Evolutionary conservation across 2,888 invertebrate species (phyloP), one percentile per base, ranked within the genome.

Genomic region (Drosophila acutilabella): DNA sequence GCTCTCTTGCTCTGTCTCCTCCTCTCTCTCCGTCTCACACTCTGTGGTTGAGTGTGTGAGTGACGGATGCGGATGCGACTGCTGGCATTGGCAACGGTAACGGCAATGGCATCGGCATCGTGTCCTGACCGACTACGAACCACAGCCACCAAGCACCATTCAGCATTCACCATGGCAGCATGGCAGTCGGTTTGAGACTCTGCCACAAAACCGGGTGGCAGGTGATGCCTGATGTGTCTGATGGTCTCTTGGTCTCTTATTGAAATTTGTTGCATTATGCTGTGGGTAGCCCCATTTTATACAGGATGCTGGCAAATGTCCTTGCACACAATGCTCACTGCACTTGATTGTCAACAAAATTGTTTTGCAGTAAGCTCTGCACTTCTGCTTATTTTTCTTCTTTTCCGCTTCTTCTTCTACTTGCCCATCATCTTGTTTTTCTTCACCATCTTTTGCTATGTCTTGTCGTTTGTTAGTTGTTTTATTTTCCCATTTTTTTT

Each of bases 341-440:
- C 81, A 87, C 88, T 88, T 82, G 83, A 83, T 83, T 85, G 83
- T 88, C 83, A 82, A 83, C 83, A 88, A 81, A 88, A 88, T 88
- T 77, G 86, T 88, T 82, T 80, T 82, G 85, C 66, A 62, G 72
- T 72, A 54, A 59, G 71, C 70, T 50, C 54, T 11, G 7, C 45
- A 54, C 41, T 40, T 45, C 18, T 41, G 42, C 18, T 53, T 53
- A 44, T 58, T 52, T 36, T 13, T 18, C 20, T 30, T 41, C n/a
- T 30, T 13, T 14, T 50, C 58, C 38, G 14, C 16, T 26, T 30
- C 36, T 36, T 13, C 36, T 36, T 4, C 36, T 36, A 1, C 13
- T 5, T 13, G 13, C 36, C 3, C 36, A 36, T 36, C 13, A 13
- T 36, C 36, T 36, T 11, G 13, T 36, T 45, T 36, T 36, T 36